Evolutionary conservation across 1,140 invertebrate species (phyloP).

Genomic region (Drosophila mayri): DNA sequence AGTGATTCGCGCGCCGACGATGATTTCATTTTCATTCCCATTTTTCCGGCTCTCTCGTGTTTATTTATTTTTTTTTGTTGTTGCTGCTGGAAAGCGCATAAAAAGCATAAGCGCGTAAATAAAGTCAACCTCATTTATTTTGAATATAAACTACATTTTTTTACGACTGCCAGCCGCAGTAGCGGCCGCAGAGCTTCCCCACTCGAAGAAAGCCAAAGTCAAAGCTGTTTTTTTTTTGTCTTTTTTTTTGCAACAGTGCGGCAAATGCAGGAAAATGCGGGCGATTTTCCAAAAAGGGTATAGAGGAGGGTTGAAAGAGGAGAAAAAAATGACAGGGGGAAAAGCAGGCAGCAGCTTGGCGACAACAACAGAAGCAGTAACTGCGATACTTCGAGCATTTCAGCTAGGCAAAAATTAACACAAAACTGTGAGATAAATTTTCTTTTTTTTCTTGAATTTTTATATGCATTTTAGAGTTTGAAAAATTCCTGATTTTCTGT

Average conservation of each 20-base stretch:
- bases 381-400: slow-evolving; percentile 18
- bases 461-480: background rate
- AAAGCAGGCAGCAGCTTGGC: slow-evolving; percentile 32
- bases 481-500: too few species aligned
- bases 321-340: slow-evolving; percentile 9
- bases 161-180: slow-evolving; percentile 71
- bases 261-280: slow-evolving; percentile 16
- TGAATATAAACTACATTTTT: slow-evolving; percentile 83
- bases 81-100: slow-evolving; percentile 75
- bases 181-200: slow-evolving; percentile 16
- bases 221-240: slow-evolving; percentile 53
- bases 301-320: too few species aligned
- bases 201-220: slow-evolving; percentile 58
- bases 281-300: slow-evolving; percentile 7
- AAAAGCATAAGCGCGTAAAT: slow-evolving; percentile 83
- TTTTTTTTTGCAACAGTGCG: slow-evolving; percentile 56
- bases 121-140: slow-evolving; percentile 83
- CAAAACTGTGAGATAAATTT: background rate
- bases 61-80: slow-evolving; percentile 20
- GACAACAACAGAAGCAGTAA: slow-evolving; percentile 29
- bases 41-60: slow-evolving; percentile 27
- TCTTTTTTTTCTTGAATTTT: background rate
- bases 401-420: background rate
- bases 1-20: slow-evolving; percentile 54
- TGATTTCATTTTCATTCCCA: slow-evolving; percentile 51